Base-by-base conservation (phyloP, 2,888 invertebrate species). In the Sarcophaga subvicina region DNA sequence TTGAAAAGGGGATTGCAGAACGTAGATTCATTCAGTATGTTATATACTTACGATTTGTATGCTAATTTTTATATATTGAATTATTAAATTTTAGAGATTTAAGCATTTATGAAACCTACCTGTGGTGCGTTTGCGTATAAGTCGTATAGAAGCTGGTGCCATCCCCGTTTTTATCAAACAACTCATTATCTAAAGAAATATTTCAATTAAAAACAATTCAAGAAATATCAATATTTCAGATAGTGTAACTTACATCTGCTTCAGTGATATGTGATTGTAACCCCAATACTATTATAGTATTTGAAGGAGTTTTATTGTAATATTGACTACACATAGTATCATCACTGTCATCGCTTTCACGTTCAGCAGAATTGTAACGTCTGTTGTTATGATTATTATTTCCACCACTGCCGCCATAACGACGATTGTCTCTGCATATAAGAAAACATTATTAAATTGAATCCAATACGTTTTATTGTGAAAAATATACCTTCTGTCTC, bases 101-200 rank as follows among this genome's bases (percentile, higher is more conserved):
- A 14, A 54, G 5, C 8, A 10, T 49, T 66, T 20, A 25, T 11
- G 91, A 92, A 82, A 90, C 94, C 94, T 96, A 97, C 97, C 97
- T 95, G 97, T 97, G 92, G 96, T 96, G 94, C 96, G 96, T 93
- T 97, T 96, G 90, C 97, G 94, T 92, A 98, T 97, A 63, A 98
- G 94, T 67, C 98, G 95, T 90, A 98, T 96, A 92, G 97, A 97
- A 92, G 96, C 96, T 3, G 97, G 96, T 93, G 96, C 95, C 88
- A 97, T 94, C 87, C 96, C 96, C 92, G 96, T 96, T 91, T 95
- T 95, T 90, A 96, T 95, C 90, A 97, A 95, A 91, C 97, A 96
- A 92, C 96, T 96, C 90, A 96, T 95, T 90, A 98, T 96, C 97
- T 97, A 93, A 85, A 94, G 94, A 89, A 25, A 60, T 49, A 20